Conservation (phyloP, 2,888 invertebrate species). For the Lasioglossum morio region DNA sequence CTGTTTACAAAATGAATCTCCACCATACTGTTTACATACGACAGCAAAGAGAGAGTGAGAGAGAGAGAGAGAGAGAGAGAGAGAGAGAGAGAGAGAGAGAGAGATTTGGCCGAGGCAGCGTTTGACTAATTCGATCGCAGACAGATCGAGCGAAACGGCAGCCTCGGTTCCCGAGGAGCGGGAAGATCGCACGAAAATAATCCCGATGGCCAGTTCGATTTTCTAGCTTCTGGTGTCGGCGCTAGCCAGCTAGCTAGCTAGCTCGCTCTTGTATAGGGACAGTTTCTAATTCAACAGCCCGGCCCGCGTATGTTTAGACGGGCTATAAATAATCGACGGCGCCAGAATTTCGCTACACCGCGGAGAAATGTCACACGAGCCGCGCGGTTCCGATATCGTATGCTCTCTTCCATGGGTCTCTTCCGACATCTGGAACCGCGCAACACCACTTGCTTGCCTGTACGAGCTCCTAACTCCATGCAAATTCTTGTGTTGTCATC, state of each 20-base stretch:
- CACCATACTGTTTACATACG: constrained; percentile 6
- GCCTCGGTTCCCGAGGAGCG: constrained; percentile 26
- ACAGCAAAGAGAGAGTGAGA: too few relatives aligned
- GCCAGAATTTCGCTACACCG: constrained; percentile 60
- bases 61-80: too few relatives aligned
- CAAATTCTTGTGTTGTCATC: neutral
- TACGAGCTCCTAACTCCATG: neutral
- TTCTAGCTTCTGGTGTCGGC: constrained; percentile 32
- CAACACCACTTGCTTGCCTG: neutral
- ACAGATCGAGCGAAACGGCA: constrained; percentile 43
- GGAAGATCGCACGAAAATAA: constrained; percentile 17
- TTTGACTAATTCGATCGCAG: constrained; percentile 52
- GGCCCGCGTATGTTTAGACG: constrained; percentile 57
- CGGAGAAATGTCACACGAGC: constrained; percentile 59
- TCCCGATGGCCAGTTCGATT: constrained; percentile 16
- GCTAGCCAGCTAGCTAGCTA: constrained; percentile 12
- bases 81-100: too few relatives aligned
- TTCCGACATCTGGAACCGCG: neutral
- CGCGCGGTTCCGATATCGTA: constrained; percentile 24
- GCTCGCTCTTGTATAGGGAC: constrained; percentile 30
- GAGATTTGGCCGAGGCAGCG: constrained; percentile 7
- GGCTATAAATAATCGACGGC: constrained; percentile 65
- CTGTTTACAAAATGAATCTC: constrained; percentile 6
- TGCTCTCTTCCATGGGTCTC: neutral
- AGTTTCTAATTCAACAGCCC: constrained; percentile 56